phyloP scores from a whole-genome alignment of 2,888 invertebrate species.

The Drosophila putrida region DNA sequence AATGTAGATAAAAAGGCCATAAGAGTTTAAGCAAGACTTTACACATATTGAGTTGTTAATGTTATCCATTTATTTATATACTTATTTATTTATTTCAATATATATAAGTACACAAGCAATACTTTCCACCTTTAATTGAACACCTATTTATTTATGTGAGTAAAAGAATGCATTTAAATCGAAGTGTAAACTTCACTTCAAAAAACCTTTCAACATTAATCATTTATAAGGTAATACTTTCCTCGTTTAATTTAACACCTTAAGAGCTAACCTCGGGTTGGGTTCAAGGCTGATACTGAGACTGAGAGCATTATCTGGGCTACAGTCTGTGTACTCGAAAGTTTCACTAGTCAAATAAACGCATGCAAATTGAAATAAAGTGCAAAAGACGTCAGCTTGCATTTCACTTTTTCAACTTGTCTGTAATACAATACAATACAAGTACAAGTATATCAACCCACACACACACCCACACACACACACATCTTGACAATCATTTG shows the following conservation, averaged over 20 bases:
- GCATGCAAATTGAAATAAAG: constrained; percentile 54
- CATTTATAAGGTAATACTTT: neutral
- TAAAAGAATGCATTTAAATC: too few relatives aligned
- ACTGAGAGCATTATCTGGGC: constrained; percentile 17
- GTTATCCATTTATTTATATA: too few relatives aligned
- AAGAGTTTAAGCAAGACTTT: neutral
- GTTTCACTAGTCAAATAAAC: constrained; percentile 27
- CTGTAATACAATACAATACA: constrained; percentile 43
- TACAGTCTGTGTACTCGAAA: constrained; percentile 5
- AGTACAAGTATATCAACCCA: constrained; percentile 1
- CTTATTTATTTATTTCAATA: too few relatives aligned
- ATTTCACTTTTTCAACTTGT: constrained; percentile 33
- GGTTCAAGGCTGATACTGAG: constrained; percentile 4
- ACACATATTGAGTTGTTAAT: too few relatives aligned
- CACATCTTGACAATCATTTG: constrained; percentile 5
- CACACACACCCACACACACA: neutral
- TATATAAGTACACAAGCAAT: too few relatives aligned
- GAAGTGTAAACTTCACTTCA: too few relatives aligned
- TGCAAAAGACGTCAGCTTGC: constrained; percentile 51
- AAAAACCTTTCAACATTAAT: neutral
- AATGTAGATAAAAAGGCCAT: neutral
- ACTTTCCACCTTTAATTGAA: too few relatives aligned
- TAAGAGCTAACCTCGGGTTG: constrained; percentile 4
- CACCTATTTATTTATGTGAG: too few relatives aligned
- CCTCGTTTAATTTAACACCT: neutral